Evolutionary conservation across 2,797 vertebrate species (phyloP), one percentile per base, ranked within the genome.

Genomic region (Mionectes olivaceus): DNA sequence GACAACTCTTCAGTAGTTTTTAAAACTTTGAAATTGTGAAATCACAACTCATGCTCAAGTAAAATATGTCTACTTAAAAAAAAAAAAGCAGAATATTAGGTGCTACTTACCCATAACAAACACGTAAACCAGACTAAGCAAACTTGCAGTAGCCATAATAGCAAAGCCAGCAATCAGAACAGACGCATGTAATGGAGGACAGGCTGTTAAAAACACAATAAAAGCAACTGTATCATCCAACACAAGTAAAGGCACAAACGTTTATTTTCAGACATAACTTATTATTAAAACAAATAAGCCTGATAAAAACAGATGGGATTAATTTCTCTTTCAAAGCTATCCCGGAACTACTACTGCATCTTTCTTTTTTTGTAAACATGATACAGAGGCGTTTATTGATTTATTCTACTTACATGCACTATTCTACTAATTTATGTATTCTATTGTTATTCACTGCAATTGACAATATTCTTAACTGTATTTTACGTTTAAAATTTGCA

Each of bases 111-210:
- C 97, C 93, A 95, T 92, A 97, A 97, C 81, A 95, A 97, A 95
- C 96, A 98, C 91, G 95, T 97, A 98, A 97, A 83, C 95, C 97
- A 98, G 94, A 93, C 97, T 97, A 93, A 98, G 86, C 95, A 97
- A 93, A 96, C 90, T 94, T 95, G 92, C 96, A 97, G 97, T 79
- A 96, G 97, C 97, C 92, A 97, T 93, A 97, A 98, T 93, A 89
- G 95, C 97, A 97, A 98, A 96, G 91, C 98, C 98, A 96, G 97
- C 94, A 97, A 98, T 97, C 94, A 98, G 44, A 86, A 98, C 93
- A 85, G 97, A 95, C 22, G 88, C 96, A 19, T 97, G 92, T 83
- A 77, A 64, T 2, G 97, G 95, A 67, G 94, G 83, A 81, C 98
- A 98, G 24, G 86, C 98, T 98, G 97, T 91, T 87, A 55, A 93